A percentile compares a stretch with the other conserved stretches of the same genome.
phyloP scores from a whole-genome alignment of 2,113 vertebrate genomes.

The Leucoraja erinaceus region DNA sequence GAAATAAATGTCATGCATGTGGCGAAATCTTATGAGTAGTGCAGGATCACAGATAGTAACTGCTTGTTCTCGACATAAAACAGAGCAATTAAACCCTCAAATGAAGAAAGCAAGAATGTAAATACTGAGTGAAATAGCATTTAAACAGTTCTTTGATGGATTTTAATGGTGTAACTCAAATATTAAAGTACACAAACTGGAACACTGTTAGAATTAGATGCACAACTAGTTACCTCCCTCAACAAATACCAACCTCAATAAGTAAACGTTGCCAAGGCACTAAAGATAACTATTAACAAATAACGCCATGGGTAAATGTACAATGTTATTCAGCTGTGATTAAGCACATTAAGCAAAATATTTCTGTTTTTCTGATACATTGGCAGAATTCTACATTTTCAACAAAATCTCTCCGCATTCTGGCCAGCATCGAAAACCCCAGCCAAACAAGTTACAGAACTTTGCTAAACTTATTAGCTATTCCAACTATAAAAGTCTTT shows the following conservation, averaged over 20 bases:
- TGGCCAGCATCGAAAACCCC: not conserved
- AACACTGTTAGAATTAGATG: not conserved
- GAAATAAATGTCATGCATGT: not conserved
- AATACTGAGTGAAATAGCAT: not conserved
- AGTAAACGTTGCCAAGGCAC: not conserved
- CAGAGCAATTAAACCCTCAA: not conserved
- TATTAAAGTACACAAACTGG: not conserved
- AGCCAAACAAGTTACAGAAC: not conserved
- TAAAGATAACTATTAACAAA: not conserved
- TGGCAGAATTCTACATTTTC: not conserved
- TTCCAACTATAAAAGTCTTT: not conserved
- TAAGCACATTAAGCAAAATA: not conserved
- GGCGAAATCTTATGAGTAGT: not conserved
- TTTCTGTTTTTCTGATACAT: not conserved
- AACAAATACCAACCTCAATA: not conserved
- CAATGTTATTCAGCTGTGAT: not conserved
- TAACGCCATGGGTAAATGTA: not conserved
- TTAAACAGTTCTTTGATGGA: not conserved
- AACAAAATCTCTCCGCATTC: not conserved
- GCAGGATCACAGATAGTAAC: not conserved
- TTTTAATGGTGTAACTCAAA: not conserved
- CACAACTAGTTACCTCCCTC: not conserved
- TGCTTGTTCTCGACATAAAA: not conserved
- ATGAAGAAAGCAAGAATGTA: not conserved
- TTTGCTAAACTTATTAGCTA: not conserved